Evolutionary conservation across 2,797 vertebrate genomes (phyloP).

Genomic region (Lycodopsis pacificus): DNA sequence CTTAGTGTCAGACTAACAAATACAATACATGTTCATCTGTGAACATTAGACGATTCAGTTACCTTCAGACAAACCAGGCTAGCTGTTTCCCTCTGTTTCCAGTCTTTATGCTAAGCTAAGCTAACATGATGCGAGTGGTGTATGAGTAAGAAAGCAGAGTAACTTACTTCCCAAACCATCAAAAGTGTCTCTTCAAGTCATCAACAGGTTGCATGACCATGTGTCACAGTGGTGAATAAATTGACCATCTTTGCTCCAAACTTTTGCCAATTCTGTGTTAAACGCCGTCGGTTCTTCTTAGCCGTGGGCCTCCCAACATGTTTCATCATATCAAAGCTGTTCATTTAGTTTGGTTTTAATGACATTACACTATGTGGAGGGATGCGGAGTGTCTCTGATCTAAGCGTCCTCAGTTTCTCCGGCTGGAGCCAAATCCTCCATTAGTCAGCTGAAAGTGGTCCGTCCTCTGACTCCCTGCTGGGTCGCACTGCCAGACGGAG

Average conservation of each 20-base stretch:
- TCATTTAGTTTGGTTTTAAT: slow-evolving; percentile 8
- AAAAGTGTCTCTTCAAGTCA: not conserved
- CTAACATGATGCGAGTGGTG: not conserved
- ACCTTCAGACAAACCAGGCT: not conserved
- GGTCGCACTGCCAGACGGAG: slow-evolving; percentile 8
- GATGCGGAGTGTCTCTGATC: slow-evolving; percentile 13
- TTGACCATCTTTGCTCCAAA: not conserved
- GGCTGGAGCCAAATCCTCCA: slow-evolving; percentile 48
- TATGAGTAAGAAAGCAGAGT: not conserved
- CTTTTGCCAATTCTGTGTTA: too few relatives aligned
- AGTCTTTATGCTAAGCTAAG: slow-evolving; percentile 1
- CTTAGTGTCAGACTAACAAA: not conserved
- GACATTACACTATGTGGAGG: not conserved
- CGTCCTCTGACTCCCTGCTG: not conserved
- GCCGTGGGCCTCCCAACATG: not conserved
- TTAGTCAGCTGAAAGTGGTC: slow-evolving; percentile 47
- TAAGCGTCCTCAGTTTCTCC: slow-evolving; percentile 28
- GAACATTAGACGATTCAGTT: not conserved
- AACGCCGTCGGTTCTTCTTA: not conserved
- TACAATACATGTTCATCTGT: not conserved
- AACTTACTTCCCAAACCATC: not conserved
- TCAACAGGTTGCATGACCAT: not conserved
- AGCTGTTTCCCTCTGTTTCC: not conserved
- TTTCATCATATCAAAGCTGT: slow-evolving; percentile 8
- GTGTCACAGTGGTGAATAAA: not conserved